phyloP scores from a whole-genome alignment of 2,888 invertebrate genomes.

The Archaeoteleia sp. region DNA sequence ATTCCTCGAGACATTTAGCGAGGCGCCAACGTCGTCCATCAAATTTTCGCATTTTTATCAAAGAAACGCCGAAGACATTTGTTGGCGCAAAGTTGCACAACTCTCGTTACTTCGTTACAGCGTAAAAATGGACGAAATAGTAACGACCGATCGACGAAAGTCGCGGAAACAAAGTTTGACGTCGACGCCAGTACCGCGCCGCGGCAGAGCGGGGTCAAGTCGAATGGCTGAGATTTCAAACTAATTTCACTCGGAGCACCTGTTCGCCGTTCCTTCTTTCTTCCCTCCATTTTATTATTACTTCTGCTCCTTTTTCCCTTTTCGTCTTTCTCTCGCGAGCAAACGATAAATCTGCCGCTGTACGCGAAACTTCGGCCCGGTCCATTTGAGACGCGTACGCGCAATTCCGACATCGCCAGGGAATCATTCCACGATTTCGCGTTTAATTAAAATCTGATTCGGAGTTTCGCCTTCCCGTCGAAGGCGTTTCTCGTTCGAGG shows the following conservation, averaged over 20 bases:
- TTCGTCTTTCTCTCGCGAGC: slow-evolving; percentile 38
- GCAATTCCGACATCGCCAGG: slow-evolving; percentile 60
- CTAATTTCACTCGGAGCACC: slow-evolving; percentile 59
- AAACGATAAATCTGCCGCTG: slow-evolving; percentile 60
- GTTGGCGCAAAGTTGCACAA: slow-evolving; percentile 15
- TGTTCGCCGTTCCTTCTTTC: slow-evolving; percentile 49
- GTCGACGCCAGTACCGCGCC: slow-evolving; percentile 11
- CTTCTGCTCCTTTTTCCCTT: slow-evolving; percentile 5
- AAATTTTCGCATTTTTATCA: slow-evolving; percentile 1
- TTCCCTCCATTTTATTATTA: slow-evolving; percentile 1
- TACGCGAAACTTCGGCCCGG: slow-evolving; percentile 55
- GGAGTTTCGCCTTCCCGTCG: slow-evolving; percentile 61
- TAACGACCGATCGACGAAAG: slow-evolving; percentile 36
- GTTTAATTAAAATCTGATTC: slow-evolving; percentile 75
- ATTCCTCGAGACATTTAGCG: too few relatives aligned
- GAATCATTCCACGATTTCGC: slow-evolving; percentile 71
- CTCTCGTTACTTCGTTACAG: slow-evolving; percentile 21
- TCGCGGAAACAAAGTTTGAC: slow-evolving; percentile 46
- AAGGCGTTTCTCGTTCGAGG: slow-evolving; percentile 49
- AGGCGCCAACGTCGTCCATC: slow-evolving; percentile 33
- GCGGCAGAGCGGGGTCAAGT: slow-evolving; percentile 34
- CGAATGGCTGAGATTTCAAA: slow-evolving; percentile 52
- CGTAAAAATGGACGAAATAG: slow-evolving; percentile 25
- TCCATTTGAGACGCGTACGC: slow-evolving; percentile 49
- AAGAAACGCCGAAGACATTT: background rate